Conservation (phyloP, 1,140 invertebrate species). For the Drosophila bocki region DNA sequence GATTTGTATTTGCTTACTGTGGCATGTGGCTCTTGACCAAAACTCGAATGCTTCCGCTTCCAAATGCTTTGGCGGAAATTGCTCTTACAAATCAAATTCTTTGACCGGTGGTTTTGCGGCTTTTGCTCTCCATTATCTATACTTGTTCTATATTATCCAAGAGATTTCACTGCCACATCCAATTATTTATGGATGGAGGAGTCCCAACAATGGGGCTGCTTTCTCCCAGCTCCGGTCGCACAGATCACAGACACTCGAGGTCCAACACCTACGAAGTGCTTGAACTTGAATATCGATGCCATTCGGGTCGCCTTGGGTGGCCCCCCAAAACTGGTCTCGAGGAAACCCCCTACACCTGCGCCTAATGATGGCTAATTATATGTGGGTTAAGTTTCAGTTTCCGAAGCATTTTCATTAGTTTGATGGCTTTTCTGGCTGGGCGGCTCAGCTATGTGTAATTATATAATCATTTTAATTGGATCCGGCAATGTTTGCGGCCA, state of each 20-base stretch:
- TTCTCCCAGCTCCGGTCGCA: slow-evolving; percentile 20
- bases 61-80: slow-evolving; percentile 42
- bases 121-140: slow-evolving; percentile 15
- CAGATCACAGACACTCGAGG: slow-evolving; percentile 23
- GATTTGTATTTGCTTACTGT: slow-evolving; percentile 29
- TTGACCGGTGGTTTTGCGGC: slow-evolving; percentile 27
- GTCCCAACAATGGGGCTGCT: slow-evolving; percentile 21
- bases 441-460: slow-evolving; percentile 56
- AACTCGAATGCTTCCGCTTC: slow-evolving; percentile 39
- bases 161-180: slow-evolving; percentile 31
- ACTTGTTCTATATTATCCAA: slow-evolving; percentile 22
- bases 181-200: slow-evolving; percentile 26
- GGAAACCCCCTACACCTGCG: slow-evolving; percentile 31
- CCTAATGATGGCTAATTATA: slow-evolving; percentile 76
- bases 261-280: slow-evolving; percentile 38
- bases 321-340: slow-evolving; percentile 28
- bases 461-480: slow-evolving; percentile 80
- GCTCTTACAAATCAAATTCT: slow-evolving; percentile 47
- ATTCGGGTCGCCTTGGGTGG: slow-evolving; percentile 15
- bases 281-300: slow-evolving; percentile 31
- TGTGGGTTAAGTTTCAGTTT: slow-evolving; percentile 67
- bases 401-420: slow-evolving; percentile 68
- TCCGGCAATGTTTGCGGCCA: slow-evolving; percentile 40
- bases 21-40: slow-evolving; percentile 40
- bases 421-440: slow-evolving; percentile 50